These are phyloP conservation scores for Anolis carolinensis DNA, from an alignment of 2,113 vertebrate genomes.

Conservation along the genomic window DNA sequence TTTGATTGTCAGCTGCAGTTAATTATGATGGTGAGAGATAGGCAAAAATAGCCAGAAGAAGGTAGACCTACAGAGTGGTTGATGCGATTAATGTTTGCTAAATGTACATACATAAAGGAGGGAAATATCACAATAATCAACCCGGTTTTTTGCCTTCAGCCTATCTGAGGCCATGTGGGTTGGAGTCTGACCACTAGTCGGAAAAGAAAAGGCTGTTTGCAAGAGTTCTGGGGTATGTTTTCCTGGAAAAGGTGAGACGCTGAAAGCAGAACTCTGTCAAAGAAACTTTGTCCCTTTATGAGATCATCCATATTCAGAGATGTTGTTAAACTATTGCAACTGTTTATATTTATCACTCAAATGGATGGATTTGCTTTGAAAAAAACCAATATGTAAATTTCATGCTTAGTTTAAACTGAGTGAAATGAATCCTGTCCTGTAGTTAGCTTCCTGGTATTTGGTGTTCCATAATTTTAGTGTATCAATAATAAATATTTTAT, in stretches of 20 bases:
- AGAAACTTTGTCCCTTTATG: slow-evolving; percentile 55
- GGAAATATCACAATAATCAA: slow-evolving; percentile 69
- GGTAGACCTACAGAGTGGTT: slow-evolving; percentile 1
- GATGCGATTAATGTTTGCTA: slow-evolving; percentile 49
- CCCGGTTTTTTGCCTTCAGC: slow-evolving; percentile 71
- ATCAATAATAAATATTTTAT: slow-evolving; percentile 39
- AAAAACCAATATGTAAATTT: slow-evolving; percentile 39
- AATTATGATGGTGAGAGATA: not conserved
- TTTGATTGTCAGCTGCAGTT: not conserved
- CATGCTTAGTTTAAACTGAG: slow-evolving; percentile 27
- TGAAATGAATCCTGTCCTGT: slow-evolving; percentile 39
- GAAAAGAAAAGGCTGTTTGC: slow-evolving; percentile 71
- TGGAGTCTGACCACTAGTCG: slow-evolving; percentile 72
- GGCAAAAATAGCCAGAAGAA: not conserved
- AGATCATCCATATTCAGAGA: slow-evolving; percentile 45
- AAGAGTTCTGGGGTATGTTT: slow-evolving; percentile 72
- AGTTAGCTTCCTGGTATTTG: slow-evolving; percentile 42
- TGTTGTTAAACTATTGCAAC: slow-evolving; percentile 48
- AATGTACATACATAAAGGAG: slow-evolving; percentile 60
- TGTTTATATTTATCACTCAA: slow-evolving; percentile 50
- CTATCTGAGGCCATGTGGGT: slow-evolving; percentile 73
- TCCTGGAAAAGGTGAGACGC: slow-evolving; percentile 74
- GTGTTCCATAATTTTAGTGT: slow-evolving; percentile 47
- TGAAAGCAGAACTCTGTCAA: slow-evolving; percentile 66
- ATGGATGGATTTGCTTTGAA: slow-evolving; percentile 29